Conservation (phyloP, 2,113 vertebrate species). For the Hymenochirus boettgeri region DNA sequence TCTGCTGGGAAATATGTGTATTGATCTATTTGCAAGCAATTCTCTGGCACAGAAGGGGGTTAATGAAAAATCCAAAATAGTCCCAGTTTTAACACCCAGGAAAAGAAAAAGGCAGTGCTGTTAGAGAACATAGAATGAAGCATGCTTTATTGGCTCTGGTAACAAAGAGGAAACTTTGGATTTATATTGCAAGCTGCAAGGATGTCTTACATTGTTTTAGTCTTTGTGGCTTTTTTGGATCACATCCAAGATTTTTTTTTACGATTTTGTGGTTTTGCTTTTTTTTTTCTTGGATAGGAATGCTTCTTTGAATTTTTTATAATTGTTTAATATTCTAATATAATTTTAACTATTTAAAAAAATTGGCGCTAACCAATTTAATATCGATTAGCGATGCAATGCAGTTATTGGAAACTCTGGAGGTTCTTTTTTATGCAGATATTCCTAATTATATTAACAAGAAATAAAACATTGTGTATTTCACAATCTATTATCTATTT, state of each 20-base stretch:
- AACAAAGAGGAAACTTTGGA: constrained; percentile 35
- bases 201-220: neutral
- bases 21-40: neutral
- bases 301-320: no score
- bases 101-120: constrained; percentile 2
- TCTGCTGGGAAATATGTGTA: neutral
- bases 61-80: neutral
- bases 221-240: neutral
- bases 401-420: no score
- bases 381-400: no score
- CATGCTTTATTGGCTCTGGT: constrained; percentile 4
- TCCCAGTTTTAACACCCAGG: constrained; percentile 9
- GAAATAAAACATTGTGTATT: no score
- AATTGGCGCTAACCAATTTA: no score
- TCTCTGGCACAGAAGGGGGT: constrained; percentile 1
- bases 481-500: no score
- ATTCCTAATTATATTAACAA: no score
- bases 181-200: neutral
- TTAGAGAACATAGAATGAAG: constrained; percentile 14
- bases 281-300: neutral
- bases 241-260: neutral
- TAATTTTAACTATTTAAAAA: no score
- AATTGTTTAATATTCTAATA: no score
- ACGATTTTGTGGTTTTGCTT: neutral
- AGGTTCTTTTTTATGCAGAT: no score